Evolutionary conservation across 2,113 vertebrate species (phyloP), one percentile per base, ranked within the genome.

Genomic region (Puffinus mauretanicus): DNA sequence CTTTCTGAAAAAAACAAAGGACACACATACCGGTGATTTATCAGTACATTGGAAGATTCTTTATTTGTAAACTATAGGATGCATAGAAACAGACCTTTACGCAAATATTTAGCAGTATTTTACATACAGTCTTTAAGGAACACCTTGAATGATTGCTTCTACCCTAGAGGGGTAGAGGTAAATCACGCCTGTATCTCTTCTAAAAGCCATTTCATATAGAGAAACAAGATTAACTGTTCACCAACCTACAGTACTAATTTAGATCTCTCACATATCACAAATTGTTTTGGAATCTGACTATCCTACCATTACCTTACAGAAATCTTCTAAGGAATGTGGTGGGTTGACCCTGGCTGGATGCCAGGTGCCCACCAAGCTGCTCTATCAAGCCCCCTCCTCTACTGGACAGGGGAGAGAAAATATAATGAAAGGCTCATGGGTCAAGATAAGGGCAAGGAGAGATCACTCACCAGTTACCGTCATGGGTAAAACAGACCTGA

Each of bases 401-500:
- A 6, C 16, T 65, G 20, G 24, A 55, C 21, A 36, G 9, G 4
- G 21, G 17, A 81, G 11, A 69, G 44, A 73, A 75, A 75, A 58
- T 16, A 58, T 2, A 29, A 38, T 0, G 1, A 76, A 47, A 52
- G 25, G 1, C 11, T 87, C 10, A 2, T 9, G 24, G 14, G 3
- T 30, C 7, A 2, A 60, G 38, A 24, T 38, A 83, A 54, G 11
- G 14, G 69, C 10, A 54, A 30, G 18, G 34, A 58, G 8, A 60
- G 7, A 60, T 44, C 38, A 40, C 13, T 44, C 24, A 32, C 4
- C 38, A 86, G 14, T 40, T 82, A 13, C 32, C 1, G 0, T 51
- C 8, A 60, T 2, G 1, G 27, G 10, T n/a, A 80, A 76, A 61
- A 46, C 32, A 70, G 36, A 55, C 16, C 51, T 0, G 0, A n/a